Evolutionary conservation across 1,140 invertebrate species (phyloP), one percentile per base, ranked within the genome.

Genomic region (Trichomalopsis sarcophagae): DNA sequence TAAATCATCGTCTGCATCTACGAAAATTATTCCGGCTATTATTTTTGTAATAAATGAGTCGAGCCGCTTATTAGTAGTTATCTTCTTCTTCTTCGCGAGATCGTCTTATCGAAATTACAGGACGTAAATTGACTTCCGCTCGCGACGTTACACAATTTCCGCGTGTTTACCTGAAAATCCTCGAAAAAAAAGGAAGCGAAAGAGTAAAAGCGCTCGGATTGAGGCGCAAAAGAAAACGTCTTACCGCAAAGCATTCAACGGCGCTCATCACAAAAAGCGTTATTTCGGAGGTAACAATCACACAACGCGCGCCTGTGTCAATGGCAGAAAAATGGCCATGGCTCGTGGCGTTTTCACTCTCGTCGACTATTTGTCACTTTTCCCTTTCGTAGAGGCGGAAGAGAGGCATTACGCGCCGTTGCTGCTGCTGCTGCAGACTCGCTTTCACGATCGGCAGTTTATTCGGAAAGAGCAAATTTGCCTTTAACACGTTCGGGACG

Each of bases 371-470:
- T 80, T 80, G 78, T 80, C 78, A 80, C 78, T 80, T 80, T 80
- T 80, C 78, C 33, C 30, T 80, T 50, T 80, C 78, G 36, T 21
- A 33, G 62, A 68, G 21, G 33, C 71, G 71, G 71, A 73, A 73
- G 55, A 68, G 9, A 66, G 27, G 50, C 62, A 68, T 68, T 66
- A 66, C 55, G 68, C 78, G 62, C 27, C 40, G 40, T 27, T 27
- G 1, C 27, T 27, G 27, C 27, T 27, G 1, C 33, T 36, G 33
- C 50, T 55, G 50, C 50, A 55, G 17, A 55, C 50, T 69, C 55
- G 78, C 78, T 80, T 80, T 80, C 78, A 78, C 44, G 44, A 78
- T 78, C 76, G 44, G n/a, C 23, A 78, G 7, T 23, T 55, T 78
- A 10, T 36, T 11, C 10, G n/a, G 44, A 7, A 79, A 33, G 9